Evolutionary conservation across 1,140 invertebrate species (phyloP).

Genomic region (Hyphantria cunea): DNA sequence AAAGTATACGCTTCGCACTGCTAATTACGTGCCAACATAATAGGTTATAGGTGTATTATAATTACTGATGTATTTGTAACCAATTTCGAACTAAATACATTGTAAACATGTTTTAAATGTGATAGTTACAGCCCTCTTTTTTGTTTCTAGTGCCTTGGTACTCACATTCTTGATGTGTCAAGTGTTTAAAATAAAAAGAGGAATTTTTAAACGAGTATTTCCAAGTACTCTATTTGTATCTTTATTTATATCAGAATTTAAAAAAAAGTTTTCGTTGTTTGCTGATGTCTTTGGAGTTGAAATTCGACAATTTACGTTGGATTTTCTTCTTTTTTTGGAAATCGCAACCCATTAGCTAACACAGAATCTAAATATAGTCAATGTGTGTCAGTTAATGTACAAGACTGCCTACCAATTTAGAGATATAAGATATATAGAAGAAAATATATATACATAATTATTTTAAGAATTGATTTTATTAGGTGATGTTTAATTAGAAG

Average conservation of each 20-base stretch:
- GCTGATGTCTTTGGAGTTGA: neutral
- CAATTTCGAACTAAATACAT: constrained; percentile 26
- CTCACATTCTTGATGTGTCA: constrained; percentile 2
- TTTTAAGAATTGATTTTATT: too few relatives aligned
- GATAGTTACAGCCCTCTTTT: neutral
- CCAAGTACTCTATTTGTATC: too few relatives aligned
- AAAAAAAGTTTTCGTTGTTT: too few relatives aligned
- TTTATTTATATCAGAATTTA: too few relatives aligned
- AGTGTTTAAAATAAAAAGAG: neutral
- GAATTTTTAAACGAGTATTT: neutral
- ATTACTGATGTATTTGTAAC: constrained; percentile 24
- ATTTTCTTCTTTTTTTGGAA: too few relatives aligned
- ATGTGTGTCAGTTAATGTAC: too few relatives aligned
- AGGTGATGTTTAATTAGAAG: too few relatives aligned
- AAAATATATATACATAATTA: too few relatives aligned
- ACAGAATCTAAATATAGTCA: too few relatives aligned
- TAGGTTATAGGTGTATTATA: constrained; percentile 28
- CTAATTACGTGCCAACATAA: constrained; percentile 33
- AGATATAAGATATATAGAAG: too few relatives aligned
- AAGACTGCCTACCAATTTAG: too few relatives aligned
- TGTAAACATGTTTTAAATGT: constrained; percentile 32
- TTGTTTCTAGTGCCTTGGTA: constrained; percentile 7
- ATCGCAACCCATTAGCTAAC: too few relatives aligned
- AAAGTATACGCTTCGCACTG: constrained; percentile 16
- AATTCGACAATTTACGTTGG: neutral